phyloP scores from a whole-genome alignment of 2,888 invertebrate genomes.

The Tolmerus cingulatus region DNA sequence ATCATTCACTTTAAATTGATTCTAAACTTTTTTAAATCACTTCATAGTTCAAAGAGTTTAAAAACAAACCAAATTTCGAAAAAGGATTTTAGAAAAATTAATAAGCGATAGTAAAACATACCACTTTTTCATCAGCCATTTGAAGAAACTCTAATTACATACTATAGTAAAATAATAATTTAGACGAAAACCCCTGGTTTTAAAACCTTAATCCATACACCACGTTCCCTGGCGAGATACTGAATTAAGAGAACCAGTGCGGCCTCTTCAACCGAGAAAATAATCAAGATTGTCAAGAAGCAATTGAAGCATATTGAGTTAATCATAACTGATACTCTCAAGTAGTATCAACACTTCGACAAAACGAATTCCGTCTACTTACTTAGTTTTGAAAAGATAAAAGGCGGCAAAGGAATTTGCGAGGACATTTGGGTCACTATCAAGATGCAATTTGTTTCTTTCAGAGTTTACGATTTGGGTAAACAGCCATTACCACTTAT shows the following conservation, averaged over 20 bases:
- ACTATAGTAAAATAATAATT: not conserved
- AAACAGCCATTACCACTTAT: not conserved
- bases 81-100: not conserved
- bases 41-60: not conserved
- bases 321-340: conserved; percentile 27
- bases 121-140: conserved; percentile 31
- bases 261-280: not conserved
- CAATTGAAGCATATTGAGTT: conserved; percentile 30
- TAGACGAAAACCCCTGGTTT: not conserved
- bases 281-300: conserved; percentile 35
- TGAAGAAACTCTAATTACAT: not conserved
- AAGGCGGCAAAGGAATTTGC: not conserved
- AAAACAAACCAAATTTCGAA: not conserved
- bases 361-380: not conserved
- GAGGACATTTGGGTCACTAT: not conserved
- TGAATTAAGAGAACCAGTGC: conserved; percentile 2
- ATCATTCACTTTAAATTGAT: not conserved
- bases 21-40: not conserved
- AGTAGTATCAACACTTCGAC: conserved; percentile 9
- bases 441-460: not conserved
- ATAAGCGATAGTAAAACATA: not conserved
- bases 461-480: not conserved
- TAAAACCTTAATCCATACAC: not conserved
- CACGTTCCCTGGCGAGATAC: not conserved
- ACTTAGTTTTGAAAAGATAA: not conserved